Percentiles rank a stretch among this genome's conserved stretches.
phyloP scores from a whole-genome alignment of 2,113 vertebrate species.

The Isichthys henryi region DNA sequence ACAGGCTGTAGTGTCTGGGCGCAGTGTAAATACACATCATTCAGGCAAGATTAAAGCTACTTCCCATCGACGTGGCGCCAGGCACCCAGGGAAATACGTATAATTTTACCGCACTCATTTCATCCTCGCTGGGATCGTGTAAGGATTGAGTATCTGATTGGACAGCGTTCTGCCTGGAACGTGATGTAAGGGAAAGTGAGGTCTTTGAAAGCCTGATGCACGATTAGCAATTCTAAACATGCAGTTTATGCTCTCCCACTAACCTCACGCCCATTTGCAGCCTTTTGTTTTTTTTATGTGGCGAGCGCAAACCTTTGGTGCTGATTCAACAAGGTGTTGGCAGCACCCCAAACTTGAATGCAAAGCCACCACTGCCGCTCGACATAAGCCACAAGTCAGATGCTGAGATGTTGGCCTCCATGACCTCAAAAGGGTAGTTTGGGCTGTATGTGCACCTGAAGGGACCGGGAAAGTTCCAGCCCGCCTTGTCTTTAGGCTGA shows the following conservation, averaged over 20 bases:
- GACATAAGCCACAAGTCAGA: background rate
- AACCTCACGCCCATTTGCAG: background rate
- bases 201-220: conserved; percentile 48
- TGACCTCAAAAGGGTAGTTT: background rate
- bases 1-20: conserved; percentile 13
- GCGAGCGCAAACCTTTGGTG: background rate
- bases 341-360: background rate
- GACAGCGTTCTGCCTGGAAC: conserved; percentile 45
- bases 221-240: conserved; percentile 59
- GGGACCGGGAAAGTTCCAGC: background rate
- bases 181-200: conserved; percentile 45
- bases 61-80: conserved; percentile 35
- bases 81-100: conserved; percentile 41
- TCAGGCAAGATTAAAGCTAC: conserved; percentile 45
- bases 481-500: background rate
- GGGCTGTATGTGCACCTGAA: background rate
- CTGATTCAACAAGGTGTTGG: conserved; percentile 4
- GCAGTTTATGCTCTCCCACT: conserved; percentile 25
- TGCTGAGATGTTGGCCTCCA: background rate
- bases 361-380: background rate
- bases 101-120: conserved; percentile 41
- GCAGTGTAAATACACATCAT: conserved; percentile 26
- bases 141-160: conserved; percentile 50
- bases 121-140: conserved; percentile 43
- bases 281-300: background rate